Base-by-base conservation (phyloP, 2,797 vertebrate genomes). In the Pelochelys cantorii region DNA sequence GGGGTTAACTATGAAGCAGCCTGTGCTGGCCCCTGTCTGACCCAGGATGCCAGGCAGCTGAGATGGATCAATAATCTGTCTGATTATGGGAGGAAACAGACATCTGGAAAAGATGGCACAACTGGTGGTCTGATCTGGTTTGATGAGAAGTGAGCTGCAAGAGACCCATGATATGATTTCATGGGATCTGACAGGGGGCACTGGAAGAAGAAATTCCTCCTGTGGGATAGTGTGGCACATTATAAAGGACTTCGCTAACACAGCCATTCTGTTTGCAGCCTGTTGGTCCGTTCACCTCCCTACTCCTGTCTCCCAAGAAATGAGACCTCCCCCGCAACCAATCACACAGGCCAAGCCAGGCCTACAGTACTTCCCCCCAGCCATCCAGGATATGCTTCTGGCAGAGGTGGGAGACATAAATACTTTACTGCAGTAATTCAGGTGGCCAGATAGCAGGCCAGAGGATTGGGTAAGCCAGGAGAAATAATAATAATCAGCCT, bases 1-100 rank as follows among this genome's bases (percentile, higher is more conserved):
- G 55, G 85, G 31, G 75, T 79, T 59, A 91, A 85, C 68, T 55
- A 94, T 79, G 48, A 79, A 86, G 3, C 3, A 71, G 77, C 11
- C 74, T 89, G 84, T 75, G 56, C 5, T 5, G 7, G 48, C n/a
- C n/a, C 59, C 27, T 34, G 74, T 59, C 84, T 85, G 77, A 94
- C 60, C 56, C 1, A 59, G 80, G 79, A 54, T 27, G 77, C 5
- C 29, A 53, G 37, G 17, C 91, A 88, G 31, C 9, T 65, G 65
- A 48, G 74, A 17, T 13, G 54, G n/a, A 79, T 74, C 53, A 48
- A 37, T 54, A 81, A 79, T n/a, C 9, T 83, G 18, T 78, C n/a
- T 52, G 29, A 34, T 37, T 53, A 57, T n/a, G 59, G 53, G 42
- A 77, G 90, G 68, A 92, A 92, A 83, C 1, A 56, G 22, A 42